These are phyloP conservation scores for Pseudonaja textilis DNA, from an alignment of 2,113 vertebrate species.

Conservation along the genomic window DNA sequence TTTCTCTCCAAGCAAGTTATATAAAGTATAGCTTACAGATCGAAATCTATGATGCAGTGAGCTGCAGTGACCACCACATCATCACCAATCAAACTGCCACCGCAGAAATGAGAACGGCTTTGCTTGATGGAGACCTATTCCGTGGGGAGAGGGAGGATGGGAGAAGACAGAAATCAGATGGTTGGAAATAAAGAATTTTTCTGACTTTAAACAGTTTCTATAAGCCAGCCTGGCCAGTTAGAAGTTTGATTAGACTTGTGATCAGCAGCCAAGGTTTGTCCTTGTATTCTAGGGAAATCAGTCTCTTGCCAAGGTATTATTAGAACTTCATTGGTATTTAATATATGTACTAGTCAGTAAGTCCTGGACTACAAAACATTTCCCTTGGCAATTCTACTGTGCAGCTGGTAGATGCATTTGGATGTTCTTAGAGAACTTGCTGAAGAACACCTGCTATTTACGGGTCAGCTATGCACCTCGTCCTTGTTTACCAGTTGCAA, in stretches of 20 bases:
- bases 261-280: not conserved
- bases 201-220: not conserved
- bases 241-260: not conserved
- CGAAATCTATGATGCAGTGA: not conserved
- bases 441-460: not conserved
- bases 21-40: conserved; percentile 18
- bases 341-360: not conserved
- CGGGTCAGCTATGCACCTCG: not conserved
- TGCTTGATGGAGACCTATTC: conserved; percentile 30
- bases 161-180: not conserved
- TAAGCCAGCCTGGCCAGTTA: not conserved
- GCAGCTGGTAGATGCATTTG: not conserved
- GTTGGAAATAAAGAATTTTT: not conserved
- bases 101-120: conserved; percentile 2
- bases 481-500: not conserved
- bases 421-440: not conserved
- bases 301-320: not conserved
- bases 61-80: not conserved
- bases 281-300: not conserved
- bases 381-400: not conserved
- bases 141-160: not conserved
- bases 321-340: not conserved
- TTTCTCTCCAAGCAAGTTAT: not conserved
- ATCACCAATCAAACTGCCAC: conserved; percentile 8
- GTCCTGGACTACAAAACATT: not conserved